A percentile compares a stretch with the other conserved stretches of the same genome.
phyloP scores from a whole-genome alignment of 2,888 invertebrate genomes.

The Tinea pellionella region DNA sequence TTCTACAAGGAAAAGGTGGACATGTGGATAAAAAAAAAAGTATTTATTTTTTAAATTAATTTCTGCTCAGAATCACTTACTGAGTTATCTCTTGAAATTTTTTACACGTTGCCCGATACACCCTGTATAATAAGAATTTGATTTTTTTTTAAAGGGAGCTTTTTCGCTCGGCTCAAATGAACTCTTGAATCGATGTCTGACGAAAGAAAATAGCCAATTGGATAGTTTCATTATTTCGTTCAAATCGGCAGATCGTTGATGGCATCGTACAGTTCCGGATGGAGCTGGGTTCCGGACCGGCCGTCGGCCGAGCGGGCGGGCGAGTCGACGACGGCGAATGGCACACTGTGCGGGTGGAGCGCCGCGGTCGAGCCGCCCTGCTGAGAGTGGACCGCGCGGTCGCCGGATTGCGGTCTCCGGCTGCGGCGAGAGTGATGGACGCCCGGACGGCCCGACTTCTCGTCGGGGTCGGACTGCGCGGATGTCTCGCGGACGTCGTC shows the following conservation, averaged over 20 bases:
- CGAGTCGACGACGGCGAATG: constrained; percentile 62
- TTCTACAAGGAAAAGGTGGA: too few species aligned
- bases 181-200: too few species aligned
- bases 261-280: constrained; percentile 91
- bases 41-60: too few species aligned
- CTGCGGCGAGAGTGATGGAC: constrained; percentile 85
- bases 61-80: too few species aligned
- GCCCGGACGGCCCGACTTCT: constrained; percentile 17
- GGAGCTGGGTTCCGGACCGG: constrained; percentile 93
- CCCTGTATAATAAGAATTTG: too few species aligned
- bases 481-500: constrained; percentile 90
- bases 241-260: constrained; percentile 69
- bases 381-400: constrained; percentile 84
- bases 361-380: constrained; percentile 83
- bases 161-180: too few species aligned
- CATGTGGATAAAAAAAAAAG: too few species aligned
- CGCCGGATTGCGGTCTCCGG: constrained; percentile 76
- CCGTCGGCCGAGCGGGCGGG: constrained; percentile 77
- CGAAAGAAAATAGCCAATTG: too few species aligned
- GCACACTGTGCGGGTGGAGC: constrained; percentile 85
- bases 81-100: too few species aligned
- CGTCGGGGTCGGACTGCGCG: constrained; percentile 85
- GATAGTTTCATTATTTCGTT: too few species aligned
- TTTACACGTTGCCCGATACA: too few species aligned
- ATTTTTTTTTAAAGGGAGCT: too few species aligned